These are phyloP conservation scores for Microctonus hyperodae DNA, from an alignment of 2,888 invertebrate species.

Conservation along the genomic window DNA sequence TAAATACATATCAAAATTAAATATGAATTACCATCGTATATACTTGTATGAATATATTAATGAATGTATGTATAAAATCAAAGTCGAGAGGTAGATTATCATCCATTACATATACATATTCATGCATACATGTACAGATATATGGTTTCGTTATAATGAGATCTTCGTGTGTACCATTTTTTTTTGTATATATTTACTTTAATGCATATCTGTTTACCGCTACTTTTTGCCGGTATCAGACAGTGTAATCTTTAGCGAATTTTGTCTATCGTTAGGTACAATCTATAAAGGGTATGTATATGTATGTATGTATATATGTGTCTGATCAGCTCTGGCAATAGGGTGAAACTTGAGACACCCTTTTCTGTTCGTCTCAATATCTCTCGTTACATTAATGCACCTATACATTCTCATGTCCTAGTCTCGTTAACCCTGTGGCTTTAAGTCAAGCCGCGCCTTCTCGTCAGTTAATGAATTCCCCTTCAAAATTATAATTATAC, in stretches of 20 bases:
- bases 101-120: constrained; percentile 14
- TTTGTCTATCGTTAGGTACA: neutral
- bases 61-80: no score
- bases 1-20: no score
- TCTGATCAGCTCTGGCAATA: constrained; percentile 26
- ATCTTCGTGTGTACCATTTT: constrained; percentile 46
- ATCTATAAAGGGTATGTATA: no score
- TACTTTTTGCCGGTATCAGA: neutral
- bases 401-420: constrained; percentile 33
- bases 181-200: constrained; percentile 22
- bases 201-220: neutral
- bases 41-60: no score
- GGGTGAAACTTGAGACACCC: constrained; percentile 59
- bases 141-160: neutral
- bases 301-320: neutral
- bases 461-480: constrained; percentile 26
- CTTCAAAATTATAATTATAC: constrained; percentile 15
- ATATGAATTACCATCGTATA: no score
- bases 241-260: neutral
- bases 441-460: constrained; percentile 33
- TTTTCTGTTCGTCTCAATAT: constrained; percentile 49
- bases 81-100: no score
- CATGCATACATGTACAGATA: constrained; percentile 20
- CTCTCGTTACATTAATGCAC: constrained; percentile 59
- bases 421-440: constrained; percentile 57